These are phyloP conservation scores for Phenacoccus solenopsis DNA, from an alignment of 1,140 invertebrate species.

Conservation along the genomic window DNA sequence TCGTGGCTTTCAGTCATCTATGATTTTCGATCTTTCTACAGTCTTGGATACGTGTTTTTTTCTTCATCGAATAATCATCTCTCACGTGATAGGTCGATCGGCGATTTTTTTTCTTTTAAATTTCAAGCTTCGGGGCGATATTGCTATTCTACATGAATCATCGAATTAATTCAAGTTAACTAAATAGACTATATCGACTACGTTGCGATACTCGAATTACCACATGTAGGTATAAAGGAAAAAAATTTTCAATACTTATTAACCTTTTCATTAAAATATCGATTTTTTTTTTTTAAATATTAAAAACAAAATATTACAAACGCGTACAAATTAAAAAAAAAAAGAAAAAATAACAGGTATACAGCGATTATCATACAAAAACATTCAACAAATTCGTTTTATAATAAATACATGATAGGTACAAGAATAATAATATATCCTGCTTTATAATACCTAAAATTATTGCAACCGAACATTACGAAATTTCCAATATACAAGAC, in stretches of 20 bases:
- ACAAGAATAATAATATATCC: neutral
- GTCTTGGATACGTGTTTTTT: neutral
- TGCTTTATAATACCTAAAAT: neutral
- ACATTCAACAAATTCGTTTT: neutral
- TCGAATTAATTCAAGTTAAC: neutral
- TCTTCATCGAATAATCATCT: too few relatives aligned
- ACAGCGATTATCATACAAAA: neutral
- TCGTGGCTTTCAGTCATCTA: neutral
- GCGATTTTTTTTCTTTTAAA: slow-evolving; percentile 1
- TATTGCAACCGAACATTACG: slow-evolving; percentile 13
- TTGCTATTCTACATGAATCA: neutral
- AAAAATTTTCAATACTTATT: neutral
- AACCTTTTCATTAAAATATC: neutral
- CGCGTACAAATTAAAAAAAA: neutral
- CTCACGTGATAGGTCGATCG: neutral
- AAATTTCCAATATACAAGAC: slow-evolving; percentile 9
- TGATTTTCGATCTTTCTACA: neutral
- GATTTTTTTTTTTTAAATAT: neutral
- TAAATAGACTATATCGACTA: neutral
- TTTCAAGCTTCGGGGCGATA: neutral
- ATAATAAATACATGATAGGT: neutral
- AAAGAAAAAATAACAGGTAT: neutral
- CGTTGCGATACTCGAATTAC: neutral
- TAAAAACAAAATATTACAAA: slow-evolving; percentile 4
- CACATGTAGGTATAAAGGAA: neutral